A percentile compares a stretch with the other conserved stretches of the same genome.
Conservation (phyloP, 2,113 vertebrate genomes). For the Montifringilla adamsi region DNA sequence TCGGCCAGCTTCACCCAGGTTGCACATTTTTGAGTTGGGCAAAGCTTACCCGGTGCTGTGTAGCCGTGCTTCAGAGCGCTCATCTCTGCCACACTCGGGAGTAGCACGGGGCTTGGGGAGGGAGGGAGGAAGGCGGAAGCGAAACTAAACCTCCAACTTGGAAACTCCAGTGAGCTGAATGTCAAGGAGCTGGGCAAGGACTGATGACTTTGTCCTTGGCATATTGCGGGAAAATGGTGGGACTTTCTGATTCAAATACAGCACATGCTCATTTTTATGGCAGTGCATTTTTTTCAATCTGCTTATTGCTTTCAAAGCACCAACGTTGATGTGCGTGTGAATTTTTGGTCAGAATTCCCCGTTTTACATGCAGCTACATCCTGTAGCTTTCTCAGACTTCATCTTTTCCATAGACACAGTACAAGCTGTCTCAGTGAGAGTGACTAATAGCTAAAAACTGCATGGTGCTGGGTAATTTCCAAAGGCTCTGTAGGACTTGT, state of each 20-base stretch:
- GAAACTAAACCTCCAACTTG: slow-evolving; percentile 23
- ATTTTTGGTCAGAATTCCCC: neutral
- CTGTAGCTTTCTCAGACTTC: slow-evolving; percentile 28
- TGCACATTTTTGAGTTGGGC: fast-evolving
- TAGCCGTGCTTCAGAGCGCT: fast-evolving
- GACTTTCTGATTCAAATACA: neutral
- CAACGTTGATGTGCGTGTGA: neutral
- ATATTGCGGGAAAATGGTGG: neutral
- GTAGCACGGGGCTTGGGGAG: neutral
- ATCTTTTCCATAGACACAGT: slow-evolving; percentile 51
- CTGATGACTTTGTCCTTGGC: slow-evolving; percentile 9
- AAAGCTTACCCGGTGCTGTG: neutral
- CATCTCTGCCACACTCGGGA: neutral
- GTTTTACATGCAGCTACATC: neutral
- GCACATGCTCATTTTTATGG: fast-evolving
- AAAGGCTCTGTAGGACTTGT: slow-evolving; percentile 61
- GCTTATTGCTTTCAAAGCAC: neutral
- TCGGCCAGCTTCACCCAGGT: neutral
- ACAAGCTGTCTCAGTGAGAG: slow-evolving; percentile 42
- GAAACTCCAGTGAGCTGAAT: slow-evolving; percentile 19
- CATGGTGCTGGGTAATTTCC: slow-evolving; percentile 61
- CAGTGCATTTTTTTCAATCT: neutral
- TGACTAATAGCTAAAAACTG: slow-evolving; percentile 67
- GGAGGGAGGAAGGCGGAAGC: neutral
- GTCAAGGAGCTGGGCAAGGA: slow-evolving; percentile 30